A percentile compares a stretch with the other conserved stretches of the same genome.
Conservation (phyloP, 2,797 vertebrate genomes). For the Oreochromis grahami region DNA sequence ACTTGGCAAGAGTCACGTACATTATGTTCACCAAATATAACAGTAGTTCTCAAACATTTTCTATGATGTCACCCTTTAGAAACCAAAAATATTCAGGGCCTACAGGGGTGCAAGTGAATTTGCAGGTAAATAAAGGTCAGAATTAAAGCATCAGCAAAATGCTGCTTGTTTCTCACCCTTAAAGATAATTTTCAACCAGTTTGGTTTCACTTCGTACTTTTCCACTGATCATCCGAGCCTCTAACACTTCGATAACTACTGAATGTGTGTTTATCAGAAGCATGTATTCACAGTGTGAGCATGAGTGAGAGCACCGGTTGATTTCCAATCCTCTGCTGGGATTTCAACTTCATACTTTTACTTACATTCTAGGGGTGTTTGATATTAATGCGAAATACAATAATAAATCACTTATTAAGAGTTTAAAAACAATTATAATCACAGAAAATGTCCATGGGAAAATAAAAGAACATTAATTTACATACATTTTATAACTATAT, state of each 20-base stretch:
- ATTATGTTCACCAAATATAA: background rate
- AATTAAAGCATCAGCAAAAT: background rate
- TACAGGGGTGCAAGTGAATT: conserved; percentile 19
- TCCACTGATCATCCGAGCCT: background rate
- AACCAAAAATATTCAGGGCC: background rate
- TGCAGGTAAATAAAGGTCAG: background rate
- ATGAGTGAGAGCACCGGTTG: background rate
- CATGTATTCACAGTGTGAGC: background rate
- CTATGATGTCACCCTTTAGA: background rate
- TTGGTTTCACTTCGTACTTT: background rate
- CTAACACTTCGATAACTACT: background rate
- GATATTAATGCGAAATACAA: background rate
- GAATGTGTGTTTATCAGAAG: background rate
- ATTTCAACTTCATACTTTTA: background rate
- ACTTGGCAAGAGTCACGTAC: background rate
- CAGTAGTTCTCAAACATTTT: background rate
- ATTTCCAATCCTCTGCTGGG: background rate
- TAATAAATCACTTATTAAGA: background rate
- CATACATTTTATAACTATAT: background rate
- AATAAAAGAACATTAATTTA: background rate
- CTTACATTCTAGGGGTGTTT: background rate
- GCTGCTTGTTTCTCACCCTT: background rate
- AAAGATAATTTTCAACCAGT: background rate
- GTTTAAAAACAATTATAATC: background rate
- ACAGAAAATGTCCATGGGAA: background rate